Conservation (phyloP, 2,888 invertebrate genomes). For the Graphium colonna region DNA sequence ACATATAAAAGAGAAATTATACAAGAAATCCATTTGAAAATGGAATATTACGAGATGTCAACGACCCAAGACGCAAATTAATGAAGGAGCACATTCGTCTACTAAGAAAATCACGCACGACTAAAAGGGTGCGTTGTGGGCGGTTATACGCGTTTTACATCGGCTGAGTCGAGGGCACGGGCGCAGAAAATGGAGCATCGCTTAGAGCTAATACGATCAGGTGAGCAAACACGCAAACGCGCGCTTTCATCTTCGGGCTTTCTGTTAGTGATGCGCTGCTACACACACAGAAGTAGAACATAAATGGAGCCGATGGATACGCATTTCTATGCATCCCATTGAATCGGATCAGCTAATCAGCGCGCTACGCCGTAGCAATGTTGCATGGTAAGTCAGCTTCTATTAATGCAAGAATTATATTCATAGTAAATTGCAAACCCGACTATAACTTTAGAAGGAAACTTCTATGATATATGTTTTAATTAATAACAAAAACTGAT, state of each 20-base stretch:
- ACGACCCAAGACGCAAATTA: constrained; percentile 31
- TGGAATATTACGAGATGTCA: too few relatives aligned
- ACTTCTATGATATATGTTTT: too few relatives aligned
- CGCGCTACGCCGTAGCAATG: not conserved
- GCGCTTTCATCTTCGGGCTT: constrained; percentile 76
- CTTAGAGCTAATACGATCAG: constrained; percentile 76
- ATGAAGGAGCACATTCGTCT: constrained; percentile 41
- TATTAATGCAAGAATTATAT: too few relatives aligned
- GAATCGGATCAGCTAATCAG: constrained; percentile 5
- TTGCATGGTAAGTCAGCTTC: not conserved
- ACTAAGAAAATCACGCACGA: constrained; percentile 53
- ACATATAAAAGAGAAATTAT: too few relatives aligned
- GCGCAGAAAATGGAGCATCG: constrained; percentile 72
- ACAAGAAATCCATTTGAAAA: too few relatives aligned
- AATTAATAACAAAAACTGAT: too few relatives aligned
- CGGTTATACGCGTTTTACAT: constrained; percentile 64
- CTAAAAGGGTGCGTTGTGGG: constrained; percentile 60
- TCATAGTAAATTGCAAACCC: too few relatives aligned
- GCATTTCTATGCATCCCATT: constrained; percentile 10
- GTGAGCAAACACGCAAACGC: constrained; percentile 70
- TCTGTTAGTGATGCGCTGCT: constrained; percentile 41
- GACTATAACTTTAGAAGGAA: too few relatives aligned
- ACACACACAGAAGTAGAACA: constrained; percentile 31
- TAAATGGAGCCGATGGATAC: constrained; percentile 18
- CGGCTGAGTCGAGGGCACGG: constrained; percentile 63